Conservation (phyloP, 2,113 vertebrate species). For the Bubo scandiacus region DNA sequence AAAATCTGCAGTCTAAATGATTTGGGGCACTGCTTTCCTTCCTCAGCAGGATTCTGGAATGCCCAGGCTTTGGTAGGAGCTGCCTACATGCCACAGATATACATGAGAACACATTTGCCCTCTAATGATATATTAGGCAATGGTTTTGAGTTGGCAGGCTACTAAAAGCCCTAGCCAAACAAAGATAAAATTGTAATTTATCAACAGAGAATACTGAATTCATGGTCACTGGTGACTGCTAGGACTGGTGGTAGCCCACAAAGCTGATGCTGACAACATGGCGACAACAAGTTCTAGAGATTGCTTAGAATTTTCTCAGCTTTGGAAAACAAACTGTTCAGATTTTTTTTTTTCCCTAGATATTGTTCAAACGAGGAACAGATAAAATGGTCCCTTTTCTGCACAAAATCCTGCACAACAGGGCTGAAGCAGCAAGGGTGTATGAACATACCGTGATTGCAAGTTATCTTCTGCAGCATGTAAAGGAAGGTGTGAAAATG, state of each 20-base stretch:
- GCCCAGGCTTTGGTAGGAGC: not conserved
- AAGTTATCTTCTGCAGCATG: not conserved
- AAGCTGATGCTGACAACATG: not conserved
- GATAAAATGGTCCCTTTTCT: not conserved
- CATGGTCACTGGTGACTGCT: not conserved
- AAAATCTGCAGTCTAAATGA: slow-evolving; percentile 23
- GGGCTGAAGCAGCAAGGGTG: not conserved
- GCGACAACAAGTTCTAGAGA: not conserved
- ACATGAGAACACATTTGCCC: not conserved
- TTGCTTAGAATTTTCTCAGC: not conserved
- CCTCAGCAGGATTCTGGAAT: slow-evolving; percentile 29
- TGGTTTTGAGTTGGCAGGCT: slow-evolving; percentile 48
- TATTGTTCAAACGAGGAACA: not conserved
- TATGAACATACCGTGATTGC: not conserved
- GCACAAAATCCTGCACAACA: not conserved
- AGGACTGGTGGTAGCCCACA: not conserved
- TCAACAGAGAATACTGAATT: slow-evolving; percentile 41
- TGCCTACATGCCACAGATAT: not conserved
- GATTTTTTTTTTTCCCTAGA: not conserved
- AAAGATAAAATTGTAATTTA: slow-evolving; percentile 52
- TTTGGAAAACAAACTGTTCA: not conserved
- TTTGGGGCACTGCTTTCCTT: slow-evolving; percentile 17
- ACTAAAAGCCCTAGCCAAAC: slow-evolving; percentile 45
- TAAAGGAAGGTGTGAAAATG: not conserved
- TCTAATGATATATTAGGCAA: slow-evolving; percentile 50